A percentile compares a stretch with the other conserved stretches of the same genome.
phyloP scores from a whole-genome alignment of 2,888 invertebrate species.

The Drepanosiphum platanoidis region DNA sequence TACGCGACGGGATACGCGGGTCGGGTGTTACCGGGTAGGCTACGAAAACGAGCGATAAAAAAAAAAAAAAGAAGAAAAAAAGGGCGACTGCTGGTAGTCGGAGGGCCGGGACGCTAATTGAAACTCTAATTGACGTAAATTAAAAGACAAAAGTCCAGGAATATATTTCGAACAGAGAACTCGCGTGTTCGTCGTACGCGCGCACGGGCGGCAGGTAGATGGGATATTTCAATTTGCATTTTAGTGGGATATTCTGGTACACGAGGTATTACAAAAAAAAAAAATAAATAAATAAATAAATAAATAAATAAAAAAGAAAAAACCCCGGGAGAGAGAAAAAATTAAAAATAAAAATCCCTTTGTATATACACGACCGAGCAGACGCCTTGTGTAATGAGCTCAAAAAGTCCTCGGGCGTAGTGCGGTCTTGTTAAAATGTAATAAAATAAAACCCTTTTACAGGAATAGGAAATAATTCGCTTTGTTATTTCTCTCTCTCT shows the following conservation, averaged over 20 bases:
- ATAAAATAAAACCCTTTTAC: constrained; percentile 60
- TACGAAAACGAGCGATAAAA: constrained; percentile 38
- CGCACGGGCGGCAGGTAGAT: background rate
- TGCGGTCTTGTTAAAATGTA: constrained; percentile 61
- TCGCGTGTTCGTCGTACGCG: constrained; percentile 21
- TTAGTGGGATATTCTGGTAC: constrained; percentile 38
- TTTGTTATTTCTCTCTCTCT: constrained; percentile 31
- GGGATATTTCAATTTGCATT: constrained; percentile 60
- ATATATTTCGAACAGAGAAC: constrained; percentile 56
- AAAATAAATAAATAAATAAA: no score
- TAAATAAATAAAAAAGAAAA: background rate
- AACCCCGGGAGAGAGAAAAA: constrained; percentile 37
- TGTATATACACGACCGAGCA: constrained; percentile 48
- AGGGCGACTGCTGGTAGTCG: background rate
- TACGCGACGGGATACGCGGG: background rate
- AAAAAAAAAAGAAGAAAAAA: constrained; percentile 39
- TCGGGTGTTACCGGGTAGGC: background rate
- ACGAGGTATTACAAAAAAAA: constrained; percentile 18
- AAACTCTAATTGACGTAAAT: constrained; percentile 62
- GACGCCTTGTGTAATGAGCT: constrained; percentile 61
- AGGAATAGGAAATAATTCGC: constrained; percentile 50
- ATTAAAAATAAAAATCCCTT: constrained; percentile 50
- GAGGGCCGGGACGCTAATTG: constrained; percentile 51
- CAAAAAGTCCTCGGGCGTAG: constrained; percentile 59
- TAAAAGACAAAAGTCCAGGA: constrained; percentile 62